phyloP scores from a whole-genome alignment of 2,888 invertebrate species.

The Parelbella ahira region DNA sequence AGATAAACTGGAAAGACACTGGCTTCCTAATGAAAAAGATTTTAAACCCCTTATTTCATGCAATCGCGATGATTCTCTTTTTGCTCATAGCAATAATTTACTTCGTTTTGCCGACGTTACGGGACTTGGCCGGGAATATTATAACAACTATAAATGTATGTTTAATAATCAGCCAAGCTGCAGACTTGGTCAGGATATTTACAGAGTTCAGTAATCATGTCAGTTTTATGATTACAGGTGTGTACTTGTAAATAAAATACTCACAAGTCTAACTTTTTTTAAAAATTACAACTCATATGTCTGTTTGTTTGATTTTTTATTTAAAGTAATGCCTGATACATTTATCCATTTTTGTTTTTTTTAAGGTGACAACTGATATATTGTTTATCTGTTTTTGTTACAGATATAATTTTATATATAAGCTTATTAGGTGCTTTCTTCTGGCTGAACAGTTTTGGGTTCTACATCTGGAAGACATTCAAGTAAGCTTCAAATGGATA shows the following conservation, averaged over 20 bases:
- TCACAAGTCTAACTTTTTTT: too few species aligned
- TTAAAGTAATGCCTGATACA: too few species aligned
- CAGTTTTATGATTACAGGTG: slow-evolving; percentile 90
- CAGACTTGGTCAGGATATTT: slow-evolving; percentile 88
- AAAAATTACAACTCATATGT: too few species aligned
- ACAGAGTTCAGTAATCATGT: slow-evolving; percentile 90
- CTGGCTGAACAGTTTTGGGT: slow-evolving; percentile 92
- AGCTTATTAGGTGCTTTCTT: slow-evolving; percentile 90
- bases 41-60: slow-evolving; percentile 88
- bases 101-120: slow-evolving; percentile 89
- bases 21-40: slow-evolving; percentile 87
- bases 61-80: slow-evolving; percentile 85
- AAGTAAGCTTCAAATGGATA: slow-evolving; percentile 70
- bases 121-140: slow-evolving; percentile 92
- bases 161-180: slow-evolving; percentile 87
- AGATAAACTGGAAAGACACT: slow-evolving; percentile 86
- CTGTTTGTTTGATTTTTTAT: too few species aligned
- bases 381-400: slow-evolving; percentile 43
- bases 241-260: too few species aligned
- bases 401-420: slow-evolving; percentile 88
- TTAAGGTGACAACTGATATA: too few species aligned
- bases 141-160: slow-evolving; percentile 90
- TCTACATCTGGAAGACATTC: slow-evolving; percentile 94
- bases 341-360: too few species aligned
- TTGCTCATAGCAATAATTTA: slow-evolving; percentile 88